phyloP scores from a whole-genome alignment of 1,140 invertebrate genomes.

The Papilio machaon region DNA sequence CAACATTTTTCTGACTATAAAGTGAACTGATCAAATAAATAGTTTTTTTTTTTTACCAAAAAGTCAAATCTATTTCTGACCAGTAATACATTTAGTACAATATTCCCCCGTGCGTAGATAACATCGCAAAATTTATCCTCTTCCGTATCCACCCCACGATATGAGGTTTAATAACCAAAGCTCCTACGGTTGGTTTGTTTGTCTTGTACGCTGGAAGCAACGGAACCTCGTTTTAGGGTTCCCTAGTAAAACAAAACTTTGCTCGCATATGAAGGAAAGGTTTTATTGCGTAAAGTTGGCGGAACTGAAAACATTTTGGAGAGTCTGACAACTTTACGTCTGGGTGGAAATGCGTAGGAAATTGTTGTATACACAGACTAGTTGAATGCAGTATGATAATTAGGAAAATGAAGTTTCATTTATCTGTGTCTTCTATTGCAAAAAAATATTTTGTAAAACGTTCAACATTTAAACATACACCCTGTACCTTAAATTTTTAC shows the following conservation, averaged over 20 bases:
- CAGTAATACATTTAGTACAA: slow-evolving; percentile 1
- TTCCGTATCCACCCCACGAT: slow-evolving; percentile 1
- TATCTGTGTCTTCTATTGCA: background rate
- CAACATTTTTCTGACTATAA: background rate
- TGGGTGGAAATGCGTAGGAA: slow-evolving; percentile 29
- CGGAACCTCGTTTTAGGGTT: slow-evolving; percentile 41
- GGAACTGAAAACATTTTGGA: slow-evolving; percentile 34
- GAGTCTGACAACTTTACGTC: slow-evolving; percentile 37
- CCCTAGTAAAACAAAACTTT: slow-evolving; percentile 42
- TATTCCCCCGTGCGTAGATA: slow-evolving; percentile 3
- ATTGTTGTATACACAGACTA: background rate
- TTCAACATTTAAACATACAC: background rate
- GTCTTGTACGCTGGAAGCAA: slow-evolving; percentile 32
- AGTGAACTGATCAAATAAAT: background rate
- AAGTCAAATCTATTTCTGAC: background rate
- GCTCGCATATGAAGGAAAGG: slow-evolving; percentile 38
- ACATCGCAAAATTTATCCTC: background rate
- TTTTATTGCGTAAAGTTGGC: slow-evolving; percentile 44
- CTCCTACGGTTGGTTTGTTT: slow-evolving; percentile 38
- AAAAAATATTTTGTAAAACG: background rate
- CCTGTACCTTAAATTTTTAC: background rate
- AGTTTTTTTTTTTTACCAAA: background rate
- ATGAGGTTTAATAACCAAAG: slow-evolving; percentile 38
- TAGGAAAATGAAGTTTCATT: background rate
- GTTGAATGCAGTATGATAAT: background rate